Base-by-base conservation (phyloP, 2,797 vertebrate genomes). In the Danio tinwini region DNA sequence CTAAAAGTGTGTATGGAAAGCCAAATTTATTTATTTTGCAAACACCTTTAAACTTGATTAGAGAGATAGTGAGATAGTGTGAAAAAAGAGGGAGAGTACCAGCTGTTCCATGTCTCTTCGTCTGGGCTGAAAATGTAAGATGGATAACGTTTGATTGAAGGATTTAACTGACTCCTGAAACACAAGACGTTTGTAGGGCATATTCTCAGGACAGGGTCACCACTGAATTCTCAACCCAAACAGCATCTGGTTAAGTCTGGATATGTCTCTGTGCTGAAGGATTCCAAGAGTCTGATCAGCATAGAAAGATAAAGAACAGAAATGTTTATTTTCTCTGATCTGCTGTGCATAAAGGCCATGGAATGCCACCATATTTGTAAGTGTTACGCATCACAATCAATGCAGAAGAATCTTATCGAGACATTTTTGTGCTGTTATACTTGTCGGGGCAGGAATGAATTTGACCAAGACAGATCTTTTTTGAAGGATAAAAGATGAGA, bases 281-380 rank as follows among this genome's bases (percentile, higher is more conserved):
- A 12, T 62, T 42, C 4, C 39, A 7, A 44, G 63, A 44, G 14
- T 37, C 1, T 7, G 53, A 59, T 56, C 29, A 42, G 61, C 37
- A 19, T 13, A 62, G 14, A 42, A 37, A 49, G 39, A 42, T 72
- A 56, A 44, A n/a, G 40, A 13, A 37, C 61, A 59, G 19, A 73
- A 21, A 49, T 69, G 65, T 71, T 63, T 78, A 78, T 78, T 71
- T 53, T 37, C n/a, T 53, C 37, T 71, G 29, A 53, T 63, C 37
- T 44, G 13, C 11, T 45, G 49, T 52, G n/a, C 76, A 62, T 69
- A 21, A 59, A 40, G 64, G 64, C 59, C 65, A 78, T 59, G 39
- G 19, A 77, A 39, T 63, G 55, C 55, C 77, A 78, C 77, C 82
- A 81, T 81, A 79, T 80, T 65, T 82, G 80, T 68, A 62, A 67